phyloP scores from a whole-genome alignment of 2,797 vertebrate genomes.

The Macroramphosus scolopax region DNA sequence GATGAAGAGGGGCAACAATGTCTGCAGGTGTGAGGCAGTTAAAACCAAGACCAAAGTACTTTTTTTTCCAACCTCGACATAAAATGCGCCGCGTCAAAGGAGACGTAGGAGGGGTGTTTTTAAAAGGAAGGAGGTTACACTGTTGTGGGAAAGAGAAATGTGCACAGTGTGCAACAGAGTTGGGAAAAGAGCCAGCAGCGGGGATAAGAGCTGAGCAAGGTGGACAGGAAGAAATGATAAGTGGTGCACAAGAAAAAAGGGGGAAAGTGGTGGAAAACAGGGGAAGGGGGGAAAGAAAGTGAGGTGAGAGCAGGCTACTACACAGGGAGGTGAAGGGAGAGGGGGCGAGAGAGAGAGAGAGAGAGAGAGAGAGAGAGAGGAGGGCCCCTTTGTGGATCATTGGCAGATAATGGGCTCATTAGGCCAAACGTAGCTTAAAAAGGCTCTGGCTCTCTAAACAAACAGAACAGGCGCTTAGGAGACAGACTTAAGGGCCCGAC shows the following conservation, averaged over 20 bases:
- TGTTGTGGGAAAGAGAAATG: constrained; percentile 48
- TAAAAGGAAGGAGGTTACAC: constrained; percentile 52
- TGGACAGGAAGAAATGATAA: constrained; percentile 31
- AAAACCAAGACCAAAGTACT: constrained; percentile 61
- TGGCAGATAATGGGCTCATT: constrained; percentile 84
- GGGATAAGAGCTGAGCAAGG: constrained; percentile 54
- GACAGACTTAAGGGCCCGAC: constrained; percentile 77
- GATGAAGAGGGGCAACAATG: constrained; percentile 53
- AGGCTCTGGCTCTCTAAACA: constrained; percentile 80
- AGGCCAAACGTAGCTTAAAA: constrained; percentile 78
- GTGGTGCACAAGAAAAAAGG: background rate
- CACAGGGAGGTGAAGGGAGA: constrained; percentile 37
- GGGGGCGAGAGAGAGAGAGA: constrained; percentile 44
- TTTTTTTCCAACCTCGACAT: constrained; percentile 62
- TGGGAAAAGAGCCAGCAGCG: constrained; percentile 40
- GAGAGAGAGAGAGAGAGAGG: constrained; percentile 47
- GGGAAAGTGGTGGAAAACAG: constrained; percentile 34
- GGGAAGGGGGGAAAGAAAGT: constrained; percentile 20
- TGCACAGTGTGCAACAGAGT: constrained; percentile 55
- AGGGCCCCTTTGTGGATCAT: constrained; percentile 78
- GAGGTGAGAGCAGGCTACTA: constrained; percentile 39
- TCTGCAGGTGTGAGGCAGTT: constrained; percentile 70
- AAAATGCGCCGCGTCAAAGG: constrained; percentile 56
- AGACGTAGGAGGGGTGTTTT: constrained; percentile 50
- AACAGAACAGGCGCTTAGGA: constrained; percentile 76